Evolutionary conservation across 2,797 vertebrate genomes (phyloP).

Genomic region (Poecilia wingei): DNA sequence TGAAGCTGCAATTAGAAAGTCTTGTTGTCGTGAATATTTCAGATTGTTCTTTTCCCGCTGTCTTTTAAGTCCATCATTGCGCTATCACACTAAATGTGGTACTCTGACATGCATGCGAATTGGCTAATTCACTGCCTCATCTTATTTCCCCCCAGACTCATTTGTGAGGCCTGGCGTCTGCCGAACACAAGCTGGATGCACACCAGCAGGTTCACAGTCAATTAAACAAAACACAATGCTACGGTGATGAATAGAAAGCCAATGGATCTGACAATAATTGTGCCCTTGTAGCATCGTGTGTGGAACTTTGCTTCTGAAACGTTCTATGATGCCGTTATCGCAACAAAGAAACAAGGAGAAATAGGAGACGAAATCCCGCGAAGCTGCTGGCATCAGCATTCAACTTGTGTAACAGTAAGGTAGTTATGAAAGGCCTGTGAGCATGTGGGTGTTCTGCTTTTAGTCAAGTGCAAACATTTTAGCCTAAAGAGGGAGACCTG

Average conservation of each 20-base stretch:
- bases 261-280: slow-evolving; percentile 73
- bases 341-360: slow-evolving; percentile 21
- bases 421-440: slow-evolving; percentile 68
- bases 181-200: slow-evolving; percentile 67
- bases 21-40: slow-evolving; percentile 34
- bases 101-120: slow-evolving; percentile 67
- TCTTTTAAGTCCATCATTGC: slow-evolving; percentile 64
- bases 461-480: slow-evolving; percentile 85
- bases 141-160: slow-evolving; percentile 72
- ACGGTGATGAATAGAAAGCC: slow-evolving; percentile 71
- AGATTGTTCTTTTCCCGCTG: slow-evolving; percentile 43
- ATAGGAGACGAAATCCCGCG: slow-evolving; percentile 42
- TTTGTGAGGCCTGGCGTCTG: slow-evolving; percentile 70
- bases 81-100: slow-evolving; percentile 47
- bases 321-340: slow-evolving; percentile 45
- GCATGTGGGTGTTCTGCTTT: slow-evolving; percentile 79
- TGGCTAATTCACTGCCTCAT: slow-evolving; percentile 68
- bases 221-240: slow-evolving; percentile 78
- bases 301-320: slow-evolving; percentile 62
- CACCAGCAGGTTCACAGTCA: slow-evolving; percentile 77
- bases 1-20: slow-evolving; percentile 29
- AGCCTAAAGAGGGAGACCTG: slow-evolving; percentile 81
- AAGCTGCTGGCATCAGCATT: slow-evolving; percentile 65
- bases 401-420: slow-evolving; percentile 76
- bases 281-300: slow-evolving; percentile 65